phyloP scores from a whole-genome alignment of 2,888 invertebrate species.

The Orchesella flavescens region DNA sequence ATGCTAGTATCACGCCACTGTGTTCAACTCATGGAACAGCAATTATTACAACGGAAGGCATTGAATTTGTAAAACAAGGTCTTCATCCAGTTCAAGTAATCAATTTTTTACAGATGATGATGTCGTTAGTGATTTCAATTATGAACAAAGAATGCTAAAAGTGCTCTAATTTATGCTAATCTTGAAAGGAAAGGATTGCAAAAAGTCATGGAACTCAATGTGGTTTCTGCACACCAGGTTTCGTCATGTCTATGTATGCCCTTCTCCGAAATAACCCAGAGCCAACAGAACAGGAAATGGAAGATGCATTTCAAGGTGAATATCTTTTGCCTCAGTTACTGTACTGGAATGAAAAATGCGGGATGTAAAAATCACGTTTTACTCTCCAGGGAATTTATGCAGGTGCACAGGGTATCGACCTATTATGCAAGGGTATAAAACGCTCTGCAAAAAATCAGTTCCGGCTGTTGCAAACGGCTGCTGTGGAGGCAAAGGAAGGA shows the following conservation, averaged over 20 bases:
- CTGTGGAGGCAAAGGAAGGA: conserved; percentile 38
- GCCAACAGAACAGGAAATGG: conserved; percentile 85
- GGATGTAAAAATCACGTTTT: background rate
- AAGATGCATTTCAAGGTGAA: conserved; percentile 85
- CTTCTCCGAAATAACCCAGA: conserved; percentile 83
- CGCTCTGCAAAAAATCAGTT: conserved; percentile 76
- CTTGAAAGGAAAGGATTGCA: conserved; percentile 83
- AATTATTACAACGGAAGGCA: conserved; percentile 94
- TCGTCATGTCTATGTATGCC: conserved; percentile 97
- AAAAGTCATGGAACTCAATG: conserved; percentile 95
- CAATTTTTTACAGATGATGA: too few species aligned
- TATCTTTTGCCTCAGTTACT: too few species aligned
- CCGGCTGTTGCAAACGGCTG: conserved; percentile 17
- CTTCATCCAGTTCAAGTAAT: conserved; percentile 88
- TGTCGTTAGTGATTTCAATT: too few species aligned
- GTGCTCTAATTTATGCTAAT: conserved; percentile 82
- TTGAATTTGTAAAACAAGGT: conserved; percentile 84
- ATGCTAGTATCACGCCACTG: conserved; percentile 91
- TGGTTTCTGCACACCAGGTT: conserved; percentile 96
- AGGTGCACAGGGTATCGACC: conserved; percentile 96
- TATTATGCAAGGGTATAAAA: conserved; percentile 91
- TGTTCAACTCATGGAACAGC: conserved; percentile 91
- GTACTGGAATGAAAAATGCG: background rate
- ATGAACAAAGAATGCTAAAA: background rate
- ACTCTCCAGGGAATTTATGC: conserved; percentile 81